Conservation (phyloP, 1,140 invertebrate species). For the Idris sp. region DNA sequence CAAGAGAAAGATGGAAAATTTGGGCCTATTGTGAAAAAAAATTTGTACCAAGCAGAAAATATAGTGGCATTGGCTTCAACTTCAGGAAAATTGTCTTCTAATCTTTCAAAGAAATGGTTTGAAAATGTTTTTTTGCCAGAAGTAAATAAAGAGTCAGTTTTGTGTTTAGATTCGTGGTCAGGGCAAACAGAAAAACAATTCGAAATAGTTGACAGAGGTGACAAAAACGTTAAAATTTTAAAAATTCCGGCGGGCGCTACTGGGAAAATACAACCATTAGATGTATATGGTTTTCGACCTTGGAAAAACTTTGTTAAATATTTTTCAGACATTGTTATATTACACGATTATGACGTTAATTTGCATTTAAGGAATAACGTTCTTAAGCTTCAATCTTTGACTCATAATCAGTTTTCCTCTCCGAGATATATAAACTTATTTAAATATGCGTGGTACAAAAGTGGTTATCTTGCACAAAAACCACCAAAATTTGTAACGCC, state of each 20-base stretch:
- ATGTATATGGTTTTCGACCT: slow-evolving; percentile 23
- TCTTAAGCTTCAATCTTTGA: slow-evolving; percentile 30
- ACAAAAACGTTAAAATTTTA: slow-evolving; percentile 16
- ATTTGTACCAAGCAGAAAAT: slow-evolving; percentile 28
- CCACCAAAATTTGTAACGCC: slow-evolving; percentile 14
- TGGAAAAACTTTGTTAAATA: slow-evolving; percentile 40
- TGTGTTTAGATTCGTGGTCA: slow-evolving; percentile 34
- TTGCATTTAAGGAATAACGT: slow-evolving; percentile 45
- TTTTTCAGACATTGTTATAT: slow-evolving; percentile 30
- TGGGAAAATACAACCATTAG: slow-evolving; percentile 24
- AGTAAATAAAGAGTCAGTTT: background rate
- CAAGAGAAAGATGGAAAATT: slow-evolving; percentile 43
- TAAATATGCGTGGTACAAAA: slow-evolving; percentile 39
- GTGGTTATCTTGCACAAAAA: slow-evolving; percentile 18
- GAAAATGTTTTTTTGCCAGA: slow-evolving; percentile 23
- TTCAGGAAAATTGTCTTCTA: slow-evolving; percentile 19
- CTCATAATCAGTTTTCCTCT: slow-evolving; percentile 35
- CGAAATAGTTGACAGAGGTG: background rate
- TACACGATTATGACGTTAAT: slow-evolving; percentile 26
- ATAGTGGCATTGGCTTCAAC: slow-evolving; percentile 5
- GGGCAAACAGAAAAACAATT: slow-evolving; percentile 12
- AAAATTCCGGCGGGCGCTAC: slow-evolving; percentile 21
- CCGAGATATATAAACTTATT: slow-evolving; percentile 26
- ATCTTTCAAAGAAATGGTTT: slow-evolving; percentile 5
- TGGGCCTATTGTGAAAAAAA: slow-evolving; percentile 35